Evolutionary conservation across 1,140 invertebrate species (phyloP), one percentile per base, ranked within the genome.

Genomic region (Pollicipes pollicipes): DNA sequence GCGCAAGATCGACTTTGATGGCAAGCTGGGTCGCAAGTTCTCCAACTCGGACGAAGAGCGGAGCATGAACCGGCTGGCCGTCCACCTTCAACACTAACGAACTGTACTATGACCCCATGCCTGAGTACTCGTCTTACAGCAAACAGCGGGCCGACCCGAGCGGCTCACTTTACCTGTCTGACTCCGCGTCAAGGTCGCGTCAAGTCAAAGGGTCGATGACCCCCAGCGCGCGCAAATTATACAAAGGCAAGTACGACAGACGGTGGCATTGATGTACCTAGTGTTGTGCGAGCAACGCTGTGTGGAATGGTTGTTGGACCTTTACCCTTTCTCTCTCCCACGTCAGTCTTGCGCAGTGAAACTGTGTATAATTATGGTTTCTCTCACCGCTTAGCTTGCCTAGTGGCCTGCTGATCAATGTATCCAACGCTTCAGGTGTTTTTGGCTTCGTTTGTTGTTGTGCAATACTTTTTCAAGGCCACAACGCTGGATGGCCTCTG

Each of bases 31-130:
- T 17, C 30, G 66, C 29, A 68, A 64, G 26, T 68, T 73, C 66
- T 73, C 72, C 31, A 75, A 73, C 10, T 81, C 80, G 29, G 81
- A 82, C 63, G 82, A 83, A 73, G 82, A 83, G 72, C 77, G 82
- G 66, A 83, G 81, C 73, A 83, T 83, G 75, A 82, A 82, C 37
- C 75, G 81, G 31, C 81, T 83, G 66, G 82, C 83, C 13, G 82
- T n/a, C 82, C 3, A 83, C 83, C 10, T 83, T 83, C 75, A 79
- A 80, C 68, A 81, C 78, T 21, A 81, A 83, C 35, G 81, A 82
- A 58, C 45, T 58, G 45, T 58, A 58, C 17, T 58, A 58, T 58
- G 45, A 58, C 45, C 45, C 45, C 45, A 58, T 58, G 45, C 45
- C 45, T 21, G 45, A 58, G 45, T 58, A 58, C 24, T 58, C 45